Percentiles rank a stretch among this genome's conserved stretches.
These are phyloP conservation scores for Drosophila pandora DNA, from an alignment of 1,140 invertebrate species.

Conservation along the genomic window DNA sequence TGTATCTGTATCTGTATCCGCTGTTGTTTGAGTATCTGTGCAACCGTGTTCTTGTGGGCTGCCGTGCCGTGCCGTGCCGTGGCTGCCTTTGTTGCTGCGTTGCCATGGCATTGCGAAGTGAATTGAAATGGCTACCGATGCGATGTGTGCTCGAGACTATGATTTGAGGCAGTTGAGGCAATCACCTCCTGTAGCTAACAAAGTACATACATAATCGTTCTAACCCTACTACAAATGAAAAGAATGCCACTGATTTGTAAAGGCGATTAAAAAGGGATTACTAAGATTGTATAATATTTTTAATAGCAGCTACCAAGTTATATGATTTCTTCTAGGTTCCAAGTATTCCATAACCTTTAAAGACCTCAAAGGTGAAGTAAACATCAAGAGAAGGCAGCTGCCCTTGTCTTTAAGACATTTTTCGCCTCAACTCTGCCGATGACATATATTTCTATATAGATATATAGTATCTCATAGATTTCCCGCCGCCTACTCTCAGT, in stretches of 20 bases:
- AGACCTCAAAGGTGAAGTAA: too few species aligned
- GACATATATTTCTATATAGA: conserved; percentile 44
- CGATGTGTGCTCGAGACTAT: conserved; percentile 26
- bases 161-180: conserved; percentile 11
- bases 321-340: too few species aligned
- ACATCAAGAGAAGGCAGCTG: conserved; percentile 21
- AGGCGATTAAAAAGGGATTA: too few species aligned
- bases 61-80: background rate
- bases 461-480: conserved; percentile 11
- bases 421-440: conserved; percentile 20
- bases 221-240: conserved; percentile 1
- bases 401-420: conserved; percentile 74
- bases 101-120: conserved; percentile 63
- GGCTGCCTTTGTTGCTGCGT: conserved; percentile 42
- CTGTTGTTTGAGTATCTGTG: conserved; percentile 1
- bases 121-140: conserved; percentile 37
- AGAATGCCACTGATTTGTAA: background rate
- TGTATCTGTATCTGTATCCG: conserved; percentile 9
- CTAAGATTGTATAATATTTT: too few species aligned
- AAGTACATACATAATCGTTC: background rate
- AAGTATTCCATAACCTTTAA: too few species aligned
- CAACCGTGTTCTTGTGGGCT: conserved; percentile 27
- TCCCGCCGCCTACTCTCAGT: conserved; percentile 24
- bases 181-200: conserved; percentile 15
- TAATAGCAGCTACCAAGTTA: too few species aligned